Base-by-base conservation (phyloP, 92 coral and sea anemone genomes). In the Epizoanthus stellaris region DNA sequence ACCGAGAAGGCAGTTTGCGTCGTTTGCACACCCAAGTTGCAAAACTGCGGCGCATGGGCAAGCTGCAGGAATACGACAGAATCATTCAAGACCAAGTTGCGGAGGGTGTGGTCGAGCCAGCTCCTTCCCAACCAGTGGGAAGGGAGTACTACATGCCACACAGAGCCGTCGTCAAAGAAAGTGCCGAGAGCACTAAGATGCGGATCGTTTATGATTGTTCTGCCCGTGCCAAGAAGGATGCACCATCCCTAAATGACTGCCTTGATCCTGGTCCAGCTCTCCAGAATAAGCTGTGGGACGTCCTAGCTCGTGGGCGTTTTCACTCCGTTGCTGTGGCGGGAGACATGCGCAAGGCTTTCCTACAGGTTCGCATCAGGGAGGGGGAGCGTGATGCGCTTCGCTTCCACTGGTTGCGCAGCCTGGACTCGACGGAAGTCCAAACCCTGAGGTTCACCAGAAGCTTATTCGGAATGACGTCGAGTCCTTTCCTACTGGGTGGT, bases 211-310 rank as follows among this genome's bases (percentile, higher is more conserved):
- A 70, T 20, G 90, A 87, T 83, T 72, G 76, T 30, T 87, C 90
- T 53, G 87, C 88, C 13, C 91, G 88, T 43, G 87, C 76, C 20
- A 17, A 4, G 56, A 63, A 84, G 67, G 65, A n/a, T 2, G 0
- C 80, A 13, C 85, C 91, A 10, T 76, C 91, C 38, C 73, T 82
- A 8, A 88, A 88, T 59, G 91, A 88, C 15, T 88, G 91, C 23
- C 84, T 83, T 4, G 70, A 88, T 6, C 68, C 82, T 30, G 88
- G 88, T 0, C 91, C 70, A 9, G 67, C 84, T 25, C 82, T 82
- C 23, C 83, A 66, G 70, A 87, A 87, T 60, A 83, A 75, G 49
- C 49, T 85, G 21, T 63, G 59, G 64, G 58, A 75, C 19, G 87
- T 73, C 58, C 81, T 82, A 17, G 85, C 75, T 13, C 88, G 25